Base-by-base conservation (phyloP, 1,140 invertebrate species). In the Zaprionus davidi region DNA sequence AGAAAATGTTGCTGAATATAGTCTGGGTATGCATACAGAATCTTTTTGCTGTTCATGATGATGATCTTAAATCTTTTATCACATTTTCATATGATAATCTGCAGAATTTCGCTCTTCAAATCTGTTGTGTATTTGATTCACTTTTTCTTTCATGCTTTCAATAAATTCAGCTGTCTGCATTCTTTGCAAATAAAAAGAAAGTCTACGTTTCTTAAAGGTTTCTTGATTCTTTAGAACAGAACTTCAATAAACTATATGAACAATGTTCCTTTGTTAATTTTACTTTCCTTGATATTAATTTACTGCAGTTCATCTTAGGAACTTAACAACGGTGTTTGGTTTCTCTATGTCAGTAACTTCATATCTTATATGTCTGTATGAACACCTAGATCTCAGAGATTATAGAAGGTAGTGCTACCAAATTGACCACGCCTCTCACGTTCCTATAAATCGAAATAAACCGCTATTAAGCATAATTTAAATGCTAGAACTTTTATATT, bases 111-210 rank as follows among this genome's bases (percentile, higher is more conserved):
- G 36, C 36, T 38, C 13, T 38, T 17, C 6, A 9, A 6, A n/a
- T 46, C 15, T 7, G 7, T 46, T 46, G 7, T 17, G 2, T 46
- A 17, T 46, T 17, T 17, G 0, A 7, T 44, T 11, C 41, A 46
- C 41, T 46, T 20, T 46, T 17, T 46, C n/a, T 46, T 46, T 20
- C 41, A 46, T n/a, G 41, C 41, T 46, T 46, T 46, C 41, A 46
- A 46, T 17, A 17, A 7, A 46, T 46, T 17, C 6, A n/a, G 41
- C n/a, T 17, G 11, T 46, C 2, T 9, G 28, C 7, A 31, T 31
- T 31, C 6, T 0, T 31, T 28, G 28, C 28, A 28, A 3, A 11
- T 11, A 31, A 31, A n/a, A 41, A 41, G 15, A 41, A 15, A n/a
- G 38, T 44, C 7, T 11, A 17, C 1, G 1, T 13, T 38, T 38